phyloP scores from a whole-genome alignment of 1,140 invertebrate genomes.

The Oryctes rhinoceros region DNA sequence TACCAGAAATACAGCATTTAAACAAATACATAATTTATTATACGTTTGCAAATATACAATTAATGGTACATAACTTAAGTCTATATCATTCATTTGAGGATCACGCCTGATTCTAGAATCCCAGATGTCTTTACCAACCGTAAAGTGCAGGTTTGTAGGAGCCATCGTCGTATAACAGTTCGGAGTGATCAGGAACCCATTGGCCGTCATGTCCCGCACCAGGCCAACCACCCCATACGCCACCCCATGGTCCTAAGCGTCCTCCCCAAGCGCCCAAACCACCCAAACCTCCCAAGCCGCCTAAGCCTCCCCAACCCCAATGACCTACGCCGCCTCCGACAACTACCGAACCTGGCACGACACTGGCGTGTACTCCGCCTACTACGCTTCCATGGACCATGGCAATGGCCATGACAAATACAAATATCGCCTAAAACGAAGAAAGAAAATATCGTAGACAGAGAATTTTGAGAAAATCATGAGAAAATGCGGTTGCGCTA shows the following conservation, averaged over 20 bases:
- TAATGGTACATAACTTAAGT: background rate
- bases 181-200: constrained; percentile 35
- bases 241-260: background rate
- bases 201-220: constrained; percentile 39
- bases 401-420: constrained; percentile 31
- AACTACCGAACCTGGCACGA: constrained; percentile 9
- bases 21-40: constrained; percentile 31
- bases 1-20: background rate
- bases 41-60: constrained; percentile 27
- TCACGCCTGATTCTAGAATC: background rate
- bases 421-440: constrained; percentile 11
- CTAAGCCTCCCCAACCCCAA: constrained; percentile 34
- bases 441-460: background rate
- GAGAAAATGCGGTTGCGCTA: background rate
- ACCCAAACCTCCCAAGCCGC: background rate
- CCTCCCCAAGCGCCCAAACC: constrained; percentile 19
- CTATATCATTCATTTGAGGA: background rate
- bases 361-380: constrained; percentile 12
- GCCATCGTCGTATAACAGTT: constrained; percentile 34
- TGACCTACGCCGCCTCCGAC: constrained; percentile 17
- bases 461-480: background rate
- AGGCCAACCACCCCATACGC: constrained; percentile 1
- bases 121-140: constrained; percentile 18
- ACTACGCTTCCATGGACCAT: constrained; percentile 11
- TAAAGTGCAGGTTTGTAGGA: constrained; percentile 37